Evolutionary conservation across 1,140 invertebrate genomes (phyloP), one percentile per base, ranked within the genome.

Genomic region (Brachionus sp.): DNA sequence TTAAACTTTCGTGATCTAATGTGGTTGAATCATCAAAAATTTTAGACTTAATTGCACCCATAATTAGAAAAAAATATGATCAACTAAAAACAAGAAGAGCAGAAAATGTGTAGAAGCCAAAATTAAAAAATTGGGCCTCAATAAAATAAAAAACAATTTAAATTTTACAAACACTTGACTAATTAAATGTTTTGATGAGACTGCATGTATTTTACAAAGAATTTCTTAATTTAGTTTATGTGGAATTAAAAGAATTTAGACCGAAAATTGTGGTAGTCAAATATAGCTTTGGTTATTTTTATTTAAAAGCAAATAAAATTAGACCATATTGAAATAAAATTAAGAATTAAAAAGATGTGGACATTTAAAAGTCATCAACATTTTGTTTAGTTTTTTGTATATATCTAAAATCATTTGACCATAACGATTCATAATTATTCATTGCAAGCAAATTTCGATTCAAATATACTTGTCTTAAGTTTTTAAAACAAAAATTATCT

Each of bases 361-460:
- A 66, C 64, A 66, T 33, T 33, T 35, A 66, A 37, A 70, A 70
- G 29, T 70, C 66, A 37, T 70, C 16, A 37, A 70, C 33, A 70
- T 19, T 70, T 70, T 37, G 33, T 33, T 19, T 37, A 19, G 35
- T 35, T 37, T 19, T 66, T 33, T 66, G 64, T 12, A 35, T 73
- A 39, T 37, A 16, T 73, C 33, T 39, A 73, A 39, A 73, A 42
- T 73, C 68, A 73, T 73, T 73, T 73, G 37, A 75, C 39, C 70
- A 44, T 75, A 19, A 75, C 37, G 70, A 44, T 75, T 75, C 70
- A 70, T 75, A 75, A 75, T 75, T 75, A 66, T 66, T 66, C 19
- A 57, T 57, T 23, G 50, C 19, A 57, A 57, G 1, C 19, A 57
- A 16, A 39, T 42, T 39, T 39, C 13, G 37, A 39, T 37, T 39